Base-by-base conservation (phyloP, 1,140 invertebrate genomes). In the Drosophila chauvacae region DNA sequence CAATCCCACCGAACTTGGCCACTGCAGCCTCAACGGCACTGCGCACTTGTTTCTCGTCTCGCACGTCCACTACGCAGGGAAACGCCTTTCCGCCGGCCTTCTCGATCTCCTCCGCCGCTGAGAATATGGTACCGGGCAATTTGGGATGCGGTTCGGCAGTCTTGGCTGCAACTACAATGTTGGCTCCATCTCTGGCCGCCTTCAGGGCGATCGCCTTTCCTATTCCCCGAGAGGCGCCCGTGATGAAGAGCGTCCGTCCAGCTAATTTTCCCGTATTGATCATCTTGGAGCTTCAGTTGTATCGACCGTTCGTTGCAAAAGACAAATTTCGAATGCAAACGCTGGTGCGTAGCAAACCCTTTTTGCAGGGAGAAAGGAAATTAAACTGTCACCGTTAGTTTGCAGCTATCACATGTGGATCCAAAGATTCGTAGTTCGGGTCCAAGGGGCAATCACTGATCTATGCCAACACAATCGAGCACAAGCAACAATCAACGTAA, bases 61-160 rank as follows among this genome's bases (percentile, higher is more conserved):
- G 94, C 7, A 99, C 97, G 93, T 99, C 99, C 1, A 99, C 98
- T 42, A 99, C 93, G 87, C 98, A 98, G 16, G 99, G 97, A 47
- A 99, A 93, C 51, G 97, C 97, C 91, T 97, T 96, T 13, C 98
- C 98, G 0, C 87, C 87, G 13, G 81, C 90, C 44, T 73, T 82
- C 92, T 93, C 94, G 97, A 98, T 96, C 95, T 99, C 98, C 95
- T 98, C 95, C 10, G 98, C 98, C 55, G 98, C 97, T 6, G 97
- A 96, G 93, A 98, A 99, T 92, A 99, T 99, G 18, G 99, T 99
- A 68, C 99, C 99, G n/a, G 98, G 97, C 51, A 99, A 93, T 94
- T 99, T 99, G 9, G 98, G 98, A 95, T 99, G 98, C 2, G 97
- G 95, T 81, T 97, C 96, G 1, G 96, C 97, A n/a, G 98, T 99